Percentiles rank a stretch among this genome's conserved stretches.
These are phyloP conservation scores for Rhopalosiphum nymphaeae DNA, from an alignment of 2,888 invertebrate species.

Conservation along the genomic window DNA sequence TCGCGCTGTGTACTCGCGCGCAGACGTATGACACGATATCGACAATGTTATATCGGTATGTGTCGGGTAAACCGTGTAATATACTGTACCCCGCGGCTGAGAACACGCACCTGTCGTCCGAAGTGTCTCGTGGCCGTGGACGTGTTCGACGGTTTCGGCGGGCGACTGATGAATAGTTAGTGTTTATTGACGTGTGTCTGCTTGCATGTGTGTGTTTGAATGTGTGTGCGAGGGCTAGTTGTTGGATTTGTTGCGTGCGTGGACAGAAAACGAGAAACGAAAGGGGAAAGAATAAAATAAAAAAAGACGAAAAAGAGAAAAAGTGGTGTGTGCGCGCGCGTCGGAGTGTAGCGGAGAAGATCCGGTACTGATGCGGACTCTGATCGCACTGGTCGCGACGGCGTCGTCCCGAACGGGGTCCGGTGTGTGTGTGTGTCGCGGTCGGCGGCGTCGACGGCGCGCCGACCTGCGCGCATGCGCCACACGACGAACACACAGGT, in stretches of 20 bases:
- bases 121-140: neutral
- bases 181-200: neutral
- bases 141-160: neutral
- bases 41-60: too few species aligned
- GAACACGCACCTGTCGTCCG: neutral
- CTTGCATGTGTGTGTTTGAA: too few species aligned
- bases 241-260: constrained; percentile 17
- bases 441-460: constrained; percentile 45
- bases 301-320: constrained; percentile 48
- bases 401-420: constrained; percentile 43
- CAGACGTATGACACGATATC: neutral
- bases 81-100: too few species aligned
- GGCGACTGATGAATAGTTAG: neutral
- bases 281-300: neutral
- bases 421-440: neutral
- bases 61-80: too few species aligned
- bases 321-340: constrained; percentile 55
- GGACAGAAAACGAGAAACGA: constrained; percentile 37
- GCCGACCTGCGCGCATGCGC: constrained; percentile 48
- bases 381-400: constrained; percentile 59
- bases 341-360: constrained; percentile 54
- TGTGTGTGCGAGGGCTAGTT: neutral
- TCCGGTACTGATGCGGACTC: constrained; percentile 64
- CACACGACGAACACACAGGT: constrained; percentile 37
- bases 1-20: neutral